Base-by-base conservation (phyloP, 2,888 invertebrate genomes). In the Drosophila basisetae region DNA sequence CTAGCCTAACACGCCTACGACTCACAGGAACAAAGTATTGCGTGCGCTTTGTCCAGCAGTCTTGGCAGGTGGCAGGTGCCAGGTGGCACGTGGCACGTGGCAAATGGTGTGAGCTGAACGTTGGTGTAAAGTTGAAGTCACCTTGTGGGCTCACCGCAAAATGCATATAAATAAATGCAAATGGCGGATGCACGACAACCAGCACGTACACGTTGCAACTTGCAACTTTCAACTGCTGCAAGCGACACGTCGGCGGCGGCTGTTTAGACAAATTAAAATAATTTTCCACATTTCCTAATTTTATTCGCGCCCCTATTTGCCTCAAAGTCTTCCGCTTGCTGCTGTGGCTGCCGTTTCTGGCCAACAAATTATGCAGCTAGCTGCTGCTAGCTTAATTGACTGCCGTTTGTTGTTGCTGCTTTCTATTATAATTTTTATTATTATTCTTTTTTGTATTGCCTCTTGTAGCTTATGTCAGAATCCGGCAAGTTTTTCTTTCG, bases 111-210 rank as follows among this genome's bases (percentile, higher is more conserved):
- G 3, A n/a, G 30, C 11, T 30, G n/a, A 35, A 16, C 16, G 35
- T 35, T 49, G 35, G 53, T 9, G 49, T n/a, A 58, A 67, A 68
- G 39, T 62, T 56, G 47, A 52, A 65, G 65, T 30, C 68, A 68
- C 68, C 72, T 72, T 76, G 56, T 61, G 64, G 73, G 62, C 63
- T 39, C 54, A 52, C 43, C 65, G 52, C 66, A 59, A 68, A 79
- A 65, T 76, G 76, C 76, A 76, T 76, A 65, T 56, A 76, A 79
- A 76, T 73, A 64, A 79, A 79, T 79, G 79, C 67, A 76, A 79
- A 79, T 79, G 43, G 25, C 56, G 52, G 22, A 41, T 41, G 59
- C 59, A 49, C 68, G 58, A 68, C 68, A 53, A 30, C 54, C 11
- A 54, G 66, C 67, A 61, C 63, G 65, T 52, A 70, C 31, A 31